phyloP scores from a whole-genome alignment of 2,888 invertebrate genomes.

The Hydropsyche betteni region DNA sequence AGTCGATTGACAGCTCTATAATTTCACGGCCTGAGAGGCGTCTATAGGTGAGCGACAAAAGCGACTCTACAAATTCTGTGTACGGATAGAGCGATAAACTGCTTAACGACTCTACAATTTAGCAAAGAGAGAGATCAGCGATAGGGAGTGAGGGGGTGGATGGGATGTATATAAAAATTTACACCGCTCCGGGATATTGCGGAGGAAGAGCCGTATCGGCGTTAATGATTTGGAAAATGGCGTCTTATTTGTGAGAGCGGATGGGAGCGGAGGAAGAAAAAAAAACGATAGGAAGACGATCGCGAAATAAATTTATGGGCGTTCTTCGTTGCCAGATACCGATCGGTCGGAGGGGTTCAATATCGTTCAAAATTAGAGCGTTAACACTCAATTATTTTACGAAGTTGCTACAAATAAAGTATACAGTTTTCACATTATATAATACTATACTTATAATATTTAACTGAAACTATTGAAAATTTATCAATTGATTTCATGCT shows the following conservation, averaged over 20 bases:
- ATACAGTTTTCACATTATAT: too few relatives aligned
- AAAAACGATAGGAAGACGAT: conserved; percentile 20
- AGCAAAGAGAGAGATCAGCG: conserved; percentile 51
- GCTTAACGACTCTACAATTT: conserved; percentile 51
- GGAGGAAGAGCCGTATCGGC: conserved; percentile 54
- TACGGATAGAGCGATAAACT: conserved; percentile 51
- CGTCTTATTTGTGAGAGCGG: conserved; percentile 66
- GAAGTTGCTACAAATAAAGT: background rate
- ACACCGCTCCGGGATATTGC: conserved; percentile 45
- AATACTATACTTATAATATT: too few relatives aligned
- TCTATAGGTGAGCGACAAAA: conserved; percentile 48
- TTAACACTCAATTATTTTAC: conserved; percentile 6
- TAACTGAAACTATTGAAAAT: too few relatives aligned
- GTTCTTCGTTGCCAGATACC: conserved; percentile 31
- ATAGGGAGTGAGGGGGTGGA: conserved; percentile 17
- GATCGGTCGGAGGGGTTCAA: conserved; percentile 17
- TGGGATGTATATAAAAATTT: conserved; percentile 47
- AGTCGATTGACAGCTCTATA: conserved; percentile 51
- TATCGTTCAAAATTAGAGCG: conserved; percentile 32
- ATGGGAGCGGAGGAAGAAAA: conserved; percentile 33
- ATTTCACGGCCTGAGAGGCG: conserved; percentile 49
- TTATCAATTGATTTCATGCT: too few relatives aligned
- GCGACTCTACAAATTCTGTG: conserved; percentile 44
- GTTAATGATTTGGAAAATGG: conserved; percentile 70
- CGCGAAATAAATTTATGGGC: conserved; percentile 36